These are phyloP conservation scores for Aphaenogaster ashmeadi DNA, from an alignment of 1,140 invertebrate species.

Conservation along the genomic window DNA sequence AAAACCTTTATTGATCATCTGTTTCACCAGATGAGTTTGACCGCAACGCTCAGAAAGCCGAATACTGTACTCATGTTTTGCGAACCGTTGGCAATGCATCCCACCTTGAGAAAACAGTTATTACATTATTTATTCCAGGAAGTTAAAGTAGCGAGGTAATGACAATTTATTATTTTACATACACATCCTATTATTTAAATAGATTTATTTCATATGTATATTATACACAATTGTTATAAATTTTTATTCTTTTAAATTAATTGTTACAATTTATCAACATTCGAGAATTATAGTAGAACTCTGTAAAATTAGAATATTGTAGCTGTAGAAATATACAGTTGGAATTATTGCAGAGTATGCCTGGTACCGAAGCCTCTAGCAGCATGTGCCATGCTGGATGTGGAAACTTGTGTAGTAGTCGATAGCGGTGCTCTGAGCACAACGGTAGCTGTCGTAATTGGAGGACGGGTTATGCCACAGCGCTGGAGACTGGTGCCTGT, in stretches of 20 bases:
- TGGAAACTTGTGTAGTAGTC: conserved; percentile 87
- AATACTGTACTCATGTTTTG: conserved; percentile 86
- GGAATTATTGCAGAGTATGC: conserved; percentile 82
- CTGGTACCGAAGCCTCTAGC: conserved; percentile 86
- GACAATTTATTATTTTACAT: not conserved
- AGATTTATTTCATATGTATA: not conserved
- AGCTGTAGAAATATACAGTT: conserved; percentile 56
- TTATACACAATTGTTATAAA: not conserved
- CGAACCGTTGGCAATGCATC: conserved; percentile 86
- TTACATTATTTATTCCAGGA: conserved; percentile 87
- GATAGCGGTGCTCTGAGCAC: conserved; percentile 87
- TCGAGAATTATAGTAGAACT: not conserved
- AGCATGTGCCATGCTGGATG: conserved; percentile 85
- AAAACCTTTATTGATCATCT: conserved; percentile 86
- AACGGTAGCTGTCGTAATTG: conserved; percentile 87
- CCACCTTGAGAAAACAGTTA: conserved; percentile 84
- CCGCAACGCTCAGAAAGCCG: conserved; percentile 84
- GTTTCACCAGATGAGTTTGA: conserved; percentile 86
- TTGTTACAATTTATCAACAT: not conserved
- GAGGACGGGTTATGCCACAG: conserved; percentile 85
- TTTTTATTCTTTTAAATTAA: not conserved
- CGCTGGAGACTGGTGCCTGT: conserved; percentile 85
- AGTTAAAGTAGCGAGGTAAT: conserved; percentile 86
- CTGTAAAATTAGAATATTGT: not conserved
- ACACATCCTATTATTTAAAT: not conserved